Percentiles rank a stretch among this genome's conserved stretches.
phyloP scores from a whole-genome alignment of 1,140 invertebrate genomes.

The Papilio helenus region DNA sequence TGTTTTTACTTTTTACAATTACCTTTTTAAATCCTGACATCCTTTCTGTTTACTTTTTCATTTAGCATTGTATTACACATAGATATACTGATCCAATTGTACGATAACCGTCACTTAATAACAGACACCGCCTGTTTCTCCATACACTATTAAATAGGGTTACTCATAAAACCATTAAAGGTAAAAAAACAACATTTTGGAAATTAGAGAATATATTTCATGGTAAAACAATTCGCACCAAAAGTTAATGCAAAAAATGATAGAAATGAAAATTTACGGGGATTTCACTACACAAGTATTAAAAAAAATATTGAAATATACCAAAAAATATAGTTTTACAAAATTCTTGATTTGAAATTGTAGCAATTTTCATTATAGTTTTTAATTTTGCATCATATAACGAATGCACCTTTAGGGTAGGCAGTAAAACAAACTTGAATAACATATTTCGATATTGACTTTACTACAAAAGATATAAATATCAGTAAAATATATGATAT shows the following conservation, averaged over 20 bases:
- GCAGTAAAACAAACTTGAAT: neutral
- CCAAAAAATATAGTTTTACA: neutral
- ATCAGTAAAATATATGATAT: neutral
- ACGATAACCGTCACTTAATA: neutral
- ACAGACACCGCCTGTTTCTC: neutral
- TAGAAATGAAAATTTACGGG: neutral
- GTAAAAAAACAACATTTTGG: neutral
- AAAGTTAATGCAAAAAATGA: neutral
- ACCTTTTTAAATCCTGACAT: no score
- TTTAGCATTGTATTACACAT: no score
- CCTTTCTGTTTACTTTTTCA: no score
- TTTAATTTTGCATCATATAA: neutral
- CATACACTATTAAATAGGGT: neutral
- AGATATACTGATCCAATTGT: no score
- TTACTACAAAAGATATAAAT: neutral
- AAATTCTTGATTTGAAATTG: neutral
- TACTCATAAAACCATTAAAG: neutral
- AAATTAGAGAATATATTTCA: constrained; percentile 8
- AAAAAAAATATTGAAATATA: neutral
- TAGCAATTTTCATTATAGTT: neutral
- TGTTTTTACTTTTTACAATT: no score
- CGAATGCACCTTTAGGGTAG: neutral
- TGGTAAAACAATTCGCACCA: constrained; percentile 5
- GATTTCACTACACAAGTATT: neutral
- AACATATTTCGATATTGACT: neutral